Conservation (phyloP, 2,113 vertebrate species). For the Cyprinodon variegatus region DNA sequence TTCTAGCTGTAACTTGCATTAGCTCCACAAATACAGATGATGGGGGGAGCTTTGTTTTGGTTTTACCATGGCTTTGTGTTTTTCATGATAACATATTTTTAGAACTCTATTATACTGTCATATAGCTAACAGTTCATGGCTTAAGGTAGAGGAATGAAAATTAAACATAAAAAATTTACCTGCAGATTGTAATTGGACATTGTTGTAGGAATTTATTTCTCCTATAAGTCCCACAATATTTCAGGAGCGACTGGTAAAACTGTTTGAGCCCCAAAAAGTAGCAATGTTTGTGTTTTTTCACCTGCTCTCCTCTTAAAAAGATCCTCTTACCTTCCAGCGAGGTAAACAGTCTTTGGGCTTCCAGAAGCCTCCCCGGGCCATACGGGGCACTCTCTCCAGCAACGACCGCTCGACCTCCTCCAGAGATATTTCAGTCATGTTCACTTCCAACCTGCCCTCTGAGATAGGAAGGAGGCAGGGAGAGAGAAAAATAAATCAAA, state of each 20-base stretch:
- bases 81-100: background rate
- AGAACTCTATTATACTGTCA: too few species aligned
- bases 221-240: background rate
- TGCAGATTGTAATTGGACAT: background rate
- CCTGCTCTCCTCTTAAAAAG: background rate
- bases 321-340: conserved; percentile 90
- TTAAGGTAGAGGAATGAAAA: background rate
- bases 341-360: conserved; percentile 91
- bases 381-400: conserved; percentile 80
- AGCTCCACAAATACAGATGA: background rate
- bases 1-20: background rate
- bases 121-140: too few species aligned
- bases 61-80: background rate
- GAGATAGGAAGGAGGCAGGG: conserved; percentile 24
- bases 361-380: conserved; percentile 90
- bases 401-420: conserved; percentile 85
- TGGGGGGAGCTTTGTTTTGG: background rate
- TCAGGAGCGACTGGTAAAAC: conserved; percentile 1
- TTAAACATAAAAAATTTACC: background rate
- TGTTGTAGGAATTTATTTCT: background rate
- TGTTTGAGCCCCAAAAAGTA: background rate
- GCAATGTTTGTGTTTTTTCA: background rate
- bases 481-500: background rate
- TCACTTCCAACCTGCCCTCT: conserved; percentile 92
- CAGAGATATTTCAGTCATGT: conserved; percentile 93